Conservation (phyloP, 1,140 invertebrate genomes). For the Dysdera silvatica region DNA sequence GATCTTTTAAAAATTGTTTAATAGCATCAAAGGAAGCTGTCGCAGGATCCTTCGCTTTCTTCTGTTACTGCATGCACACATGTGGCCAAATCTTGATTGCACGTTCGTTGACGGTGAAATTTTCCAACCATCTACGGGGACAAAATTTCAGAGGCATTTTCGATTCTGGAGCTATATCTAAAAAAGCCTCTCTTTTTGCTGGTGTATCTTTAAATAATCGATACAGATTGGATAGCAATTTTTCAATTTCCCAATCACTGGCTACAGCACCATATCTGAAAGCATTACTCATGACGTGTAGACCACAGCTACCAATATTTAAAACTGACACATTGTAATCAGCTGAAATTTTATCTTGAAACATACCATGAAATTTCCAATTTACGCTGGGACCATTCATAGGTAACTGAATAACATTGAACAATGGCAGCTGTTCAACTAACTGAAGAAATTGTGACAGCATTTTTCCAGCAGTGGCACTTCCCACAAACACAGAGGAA, state of each 20-base stretch:
- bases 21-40: background rate
- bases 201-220: conserved; percentile 1
- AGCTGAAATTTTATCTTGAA: background rate
- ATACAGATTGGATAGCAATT: background rate
- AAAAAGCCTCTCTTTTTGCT: background rate
- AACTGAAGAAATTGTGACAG: background rate
- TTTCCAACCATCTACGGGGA: background rate
- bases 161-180: background rate
- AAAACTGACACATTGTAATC: background rate
- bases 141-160: conserved; percentile 4
- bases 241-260: background rate
- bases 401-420: background rate
- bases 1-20: background rate
- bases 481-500: background rate
- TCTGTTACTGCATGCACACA: background rate
- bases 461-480: background rate
- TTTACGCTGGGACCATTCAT: conserved; percentile 2
- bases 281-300: background rate
- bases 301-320: conserved; percentile 1
- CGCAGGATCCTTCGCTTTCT: background rate
- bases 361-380: background rate
- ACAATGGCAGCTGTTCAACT: background rate
- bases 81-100: background rate
- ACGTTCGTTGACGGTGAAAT: background rate
- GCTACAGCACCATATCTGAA: background rate